Evolutionary conservation across 2,113 vertebrate genomes (phyloP).

Genomic region (Tyto alba): DNA sequence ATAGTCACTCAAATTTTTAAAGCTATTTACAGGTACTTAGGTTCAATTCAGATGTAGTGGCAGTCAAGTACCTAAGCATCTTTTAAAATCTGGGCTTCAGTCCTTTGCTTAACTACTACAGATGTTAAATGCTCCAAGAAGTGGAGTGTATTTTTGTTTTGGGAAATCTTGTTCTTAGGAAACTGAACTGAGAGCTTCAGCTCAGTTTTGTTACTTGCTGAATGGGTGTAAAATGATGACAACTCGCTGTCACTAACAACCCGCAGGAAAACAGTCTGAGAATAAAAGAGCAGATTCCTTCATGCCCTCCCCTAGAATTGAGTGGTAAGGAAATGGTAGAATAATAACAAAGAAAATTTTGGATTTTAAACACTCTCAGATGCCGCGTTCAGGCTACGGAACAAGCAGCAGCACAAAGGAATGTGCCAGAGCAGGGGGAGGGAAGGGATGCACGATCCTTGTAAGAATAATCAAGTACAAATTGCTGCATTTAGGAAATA

Average conservation of each 20-base stretch:
- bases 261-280: neutral
- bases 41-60: neutral
- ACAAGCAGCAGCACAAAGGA: conserved; percentile 4
- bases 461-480: conserved; percentile 44
- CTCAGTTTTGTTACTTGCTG: conserved; percentile 5
- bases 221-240: conserved; percentile 19
- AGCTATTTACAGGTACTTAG: neutral
- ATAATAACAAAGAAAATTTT: neutral
- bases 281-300: conserved; percentile 2
- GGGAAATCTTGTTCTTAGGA: neutral
- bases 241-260: conserved; percentile 23
- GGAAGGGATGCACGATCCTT: neutral
- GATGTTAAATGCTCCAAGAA: neutral
- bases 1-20: neutral
- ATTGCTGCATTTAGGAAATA: conserved; percentile 57
- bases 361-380: neutral
- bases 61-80: neutral
- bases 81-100: neutral
- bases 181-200: neutral
- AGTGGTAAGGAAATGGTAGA: neutral
- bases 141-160: neutral
- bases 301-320: neutral
- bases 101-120: neutral
- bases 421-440: conserved; percentile 11
- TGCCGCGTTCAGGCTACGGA: neutral